Evolutionary conservation across 2,888 invertebrate genomes (phyloP).

Genomic region (Pediacus dermestoides): DNA sequence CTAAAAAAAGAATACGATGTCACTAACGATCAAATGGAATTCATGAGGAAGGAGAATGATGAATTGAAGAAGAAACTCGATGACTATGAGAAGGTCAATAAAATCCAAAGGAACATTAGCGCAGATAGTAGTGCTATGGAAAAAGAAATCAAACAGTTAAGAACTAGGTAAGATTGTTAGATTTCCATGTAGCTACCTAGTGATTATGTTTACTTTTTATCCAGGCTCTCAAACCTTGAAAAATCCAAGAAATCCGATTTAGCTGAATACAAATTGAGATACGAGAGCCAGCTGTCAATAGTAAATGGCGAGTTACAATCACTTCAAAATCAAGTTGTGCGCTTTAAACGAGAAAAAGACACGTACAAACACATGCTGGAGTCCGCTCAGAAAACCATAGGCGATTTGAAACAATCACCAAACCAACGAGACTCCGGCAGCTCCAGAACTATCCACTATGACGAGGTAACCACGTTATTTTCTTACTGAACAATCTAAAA

Average conservation of each 20-base stretch:
- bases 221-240: constrained; percentile 58
- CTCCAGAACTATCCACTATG: constrained; percentile 66
- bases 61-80: constrained; percentile 76
- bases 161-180: constrained; percentile 52
- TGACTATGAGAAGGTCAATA: constrained; percentile 80
- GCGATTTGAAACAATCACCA: constrained; percentile 66
- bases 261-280: constrained; percentile 75
- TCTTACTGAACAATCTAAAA: too few species aligned
- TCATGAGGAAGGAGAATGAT: constrained; percentile 72
- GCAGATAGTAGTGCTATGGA: constrained; percentile 74
- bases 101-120: constrained; percentile 74
- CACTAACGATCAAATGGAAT: constrained; percentile 69
- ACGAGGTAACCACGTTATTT: constrained; percentile 69
- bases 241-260: constrained; percentile 74
- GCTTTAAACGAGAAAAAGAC: constrained; percentile 84
- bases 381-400: constrained; percentile 78
- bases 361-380: constrained; percentile 87
- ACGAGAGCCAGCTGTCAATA: constrained; percentile 78
- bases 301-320: constrained; percentile 80
- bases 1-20: constrained; percentile 65
- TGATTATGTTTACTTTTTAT: constrained; percentile 20
- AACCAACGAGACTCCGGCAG: constrained; percentile 55
- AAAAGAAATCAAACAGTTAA: constrained; percentile 68
- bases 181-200: neutral
- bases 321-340: constrained; percentile 72